Percentiles rank a stretch among this genome's conserved stretches.
Evolutionary conservation across 1,140 invertebrate species (phyloP).

Genomic region (Bombus confusus): DNA sequence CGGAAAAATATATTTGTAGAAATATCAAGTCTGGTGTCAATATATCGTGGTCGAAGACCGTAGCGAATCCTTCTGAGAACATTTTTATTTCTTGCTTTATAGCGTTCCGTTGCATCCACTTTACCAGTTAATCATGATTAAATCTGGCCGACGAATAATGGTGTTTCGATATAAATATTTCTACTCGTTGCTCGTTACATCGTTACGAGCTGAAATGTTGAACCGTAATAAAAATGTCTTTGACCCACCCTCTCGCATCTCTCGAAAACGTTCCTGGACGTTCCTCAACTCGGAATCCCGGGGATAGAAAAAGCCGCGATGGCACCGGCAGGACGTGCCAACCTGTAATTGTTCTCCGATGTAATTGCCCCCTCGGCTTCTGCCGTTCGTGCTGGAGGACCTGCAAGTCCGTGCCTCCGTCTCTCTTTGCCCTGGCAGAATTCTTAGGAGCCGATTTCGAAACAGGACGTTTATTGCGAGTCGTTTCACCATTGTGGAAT

Average conservation of each 20-base stretch:
- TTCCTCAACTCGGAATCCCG: slow-evolving; percentile 69
- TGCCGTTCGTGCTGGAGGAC: slow-evolving; percentile 37
- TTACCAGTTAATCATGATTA: no score
- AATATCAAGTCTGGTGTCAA: no score
- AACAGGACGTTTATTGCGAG: slow-evolving; percentile 42
- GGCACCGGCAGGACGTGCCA: slow-evolving; percentile 72
- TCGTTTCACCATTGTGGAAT: slow-evolving; percentile 21
- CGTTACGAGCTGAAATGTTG: slow-evolving; percentile 27
- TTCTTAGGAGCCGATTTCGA: slow-evolving; percentile 39
- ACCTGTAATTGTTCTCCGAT: slow-evolving; percentile 77
- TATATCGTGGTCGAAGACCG: no score
- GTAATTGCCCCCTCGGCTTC: slow-evolving; percentile 67
- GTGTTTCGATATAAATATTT: slow-evolving; percentile 7
- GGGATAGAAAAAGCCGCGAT: slow-evolving; percentile 70
- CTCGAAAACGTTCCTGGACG: slow-evolving; percentile 60
- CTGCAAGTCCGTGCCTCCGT: slow-evolving; percentile 29
- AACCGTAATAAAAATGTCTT: slow-evolving; percentile 36
- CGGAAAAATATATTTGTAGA: no score
- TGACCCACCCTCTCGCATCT: slow-evolving; percentile 24
- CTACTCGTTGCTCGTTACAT: neutral
- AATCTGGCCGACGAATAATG: neutral
- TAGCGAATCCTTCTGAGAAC: no score
- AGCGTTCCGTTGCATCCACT: no score
- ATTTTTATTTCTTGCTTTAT: no score
- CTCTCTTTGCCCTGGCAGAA: neutral